Evolutionary conservation across 2,113 vertebrate genomes (phyloP).

Genomic region (Carassius carassius): DNA sequence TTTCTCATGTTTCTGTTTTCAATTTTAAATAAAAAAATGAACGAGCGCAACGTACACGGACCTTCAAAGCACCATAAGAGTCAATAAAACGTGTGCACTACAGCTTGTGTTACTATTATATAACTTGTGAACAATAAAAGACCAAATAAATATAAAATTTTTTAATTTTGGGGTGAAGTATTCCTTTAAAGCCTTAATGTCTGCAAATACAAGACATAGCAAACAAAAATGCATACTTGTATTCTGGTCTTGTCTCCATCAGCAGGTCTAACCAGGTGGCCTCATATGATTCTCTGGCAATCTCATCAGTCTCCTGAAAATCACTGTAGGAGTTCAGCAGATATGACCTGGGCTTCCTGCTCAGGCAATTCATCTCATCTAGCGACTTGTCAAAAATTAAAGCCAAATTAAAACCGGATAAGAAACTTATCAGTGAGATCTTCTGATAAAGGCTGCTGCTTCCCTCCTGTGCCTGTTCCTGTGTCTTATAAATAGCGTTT

Average conservation of each 20-base stretch:
- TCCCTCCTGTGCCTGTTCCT: neutral
- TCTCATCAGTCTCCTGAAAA: constrained; percentile 65
- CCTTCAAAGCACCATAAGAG: no score
- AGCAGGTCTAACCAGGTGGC: constrained; percentile 71
- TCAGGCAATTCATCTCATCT: constrained; percentile 68
- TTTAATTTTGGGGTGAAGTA: neutral
- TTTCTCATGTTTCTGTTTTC: no score
- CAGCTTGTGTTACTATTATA: no score
- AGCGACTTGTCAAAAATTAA: neutral
- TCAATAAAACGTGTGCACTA: no score
- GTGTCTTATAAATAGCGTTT: constrained; percentile 53
- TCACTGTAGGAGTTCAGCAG: constrained; percentile 71
- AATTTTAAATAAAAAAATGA: no score
- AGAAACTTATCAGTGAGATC: neutral
- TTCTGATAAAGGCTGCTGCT: constrained; percentile 17
- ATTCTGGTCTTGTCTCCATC: constrained; percentile 69
- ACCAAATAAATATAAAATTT: neutral
- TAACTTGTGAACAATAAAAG: neutral
- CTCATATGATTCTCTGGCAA: constrained; percentile 67
- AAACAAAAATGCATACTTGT: constrained; percentile 62
- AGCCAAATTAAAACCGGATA: neutral
- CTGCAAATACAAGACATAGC: neutral
- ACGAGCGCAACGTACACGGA: no score
- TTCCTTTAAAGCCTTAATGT: neutral
- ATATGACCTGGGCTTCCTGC: constrained; percentile 61